Base-by-base conservation (phyloP, 1,140 invertebrate species). In the Matsumurasca onukii region DNA sequence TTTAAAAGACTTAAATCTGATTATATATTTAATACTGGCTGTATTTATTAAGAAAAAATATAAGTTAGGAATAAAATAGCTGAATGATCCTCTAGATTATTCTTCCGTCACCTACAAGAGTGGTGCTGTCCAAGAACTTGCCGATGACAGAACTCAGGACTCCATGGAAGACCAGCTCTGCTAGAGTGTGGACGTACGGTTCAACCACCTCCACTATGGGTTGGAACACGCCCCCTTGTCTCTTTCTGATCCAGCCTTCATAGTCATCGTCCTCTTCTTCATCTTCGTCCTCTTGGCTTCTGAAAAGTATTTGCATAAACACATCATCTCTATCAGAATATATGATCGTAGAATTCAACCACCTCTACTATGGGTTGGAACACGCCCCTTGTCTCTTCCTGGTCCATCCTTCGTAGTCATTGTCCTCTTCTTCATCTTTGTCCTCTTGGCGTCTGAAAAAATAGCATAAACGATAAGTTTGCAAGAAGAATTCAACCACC, bases 101-200 rank as follows among this genome's bases (percentile, higher is more conserved):
- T 9, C 39, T 1, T 2, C 22, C 62, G 20, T 65, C 62, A 3
- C 39, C 31, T 2, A 65, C 9, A 9, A 65, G 31, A 17, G 1
- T 48, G 2, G 31, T 45, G 22, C 62, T 31, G 3, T 39, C 62
- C 1, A 65, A 39, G 25, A 65, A 65, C 20, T 65, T 65, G 31
- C 62, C 30, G 31, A 65, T 65, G n/a, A 65, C 39, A 1, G 31
- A 48, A 22, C 62, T 65, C 9, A 65, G 34, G 34, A 65, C 48
- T 2, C 62, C 62, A 24, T 45, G 45, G 22, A 65, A 45, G 5
- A 65, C 31, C 34, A 65, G 62, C 24, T 65, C 39, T 9, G 31
- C 31, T 3, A 45, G 20, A 15, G 24, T 25, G 31, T 48, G 31
- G 3, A 65, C 13, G 31, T 65, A 65, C 1, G 62, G 62, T 25